Evolutionary conservation across 2,113 vertebrate species (phyloP).

Genomic region (Sebastes fasciatus): DNA sequence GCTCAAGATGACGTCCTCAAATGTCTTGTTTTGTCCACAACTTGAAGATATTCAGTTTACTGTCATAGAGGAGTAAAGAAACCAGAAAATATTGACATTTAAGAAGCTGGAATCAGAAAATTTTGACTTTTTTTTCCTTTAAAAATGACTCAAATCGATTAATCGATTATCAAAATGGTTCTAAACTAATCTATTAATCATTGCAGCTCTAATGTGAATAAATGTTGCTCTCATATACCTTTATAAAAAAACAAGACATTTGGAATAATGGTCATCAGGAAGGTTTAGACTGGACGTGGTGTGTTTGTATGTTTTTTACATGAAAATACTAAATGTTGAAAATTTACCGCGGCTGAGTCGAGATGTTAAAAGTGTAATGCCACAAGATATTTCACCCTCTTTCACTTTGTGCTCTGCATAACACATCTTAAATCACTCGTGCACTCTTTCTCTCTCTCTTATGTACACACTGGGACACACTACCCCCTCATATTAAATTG

Average conservation of each 20-base stretch:
- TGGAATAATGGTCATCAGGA: background rate
- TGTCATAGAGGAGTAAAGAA: no score
- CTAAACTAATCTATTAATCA: no score
- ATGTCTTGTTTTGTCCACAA: no score
- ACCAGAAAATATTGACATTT: no score
- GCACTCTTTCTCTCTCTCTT: background rate
- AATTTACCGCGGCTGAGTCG: background rate
- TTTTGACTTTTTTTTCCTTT: no score
- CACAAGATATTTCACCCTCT: conserved; percentile 40
- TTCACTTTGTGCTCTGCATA: conserved; percentile 19
- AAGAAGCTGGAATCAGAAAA: no score
- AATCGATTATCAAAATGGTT: no score
- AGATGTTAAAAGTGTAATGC: conserved; percentile 34
- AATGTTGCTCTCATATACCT: background rate
- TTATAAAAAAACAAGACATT: background rate
- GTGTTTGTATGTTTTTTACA: background rate
- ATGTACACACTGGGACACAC: conserved; percentile 11
- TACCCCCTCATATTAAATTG: conserved; percentile 35
- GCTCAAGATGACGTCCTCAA: no score
- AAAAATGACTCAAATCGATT: no score
- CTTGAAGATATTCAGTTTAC: no score
- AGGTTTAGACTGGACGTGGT: background rate
- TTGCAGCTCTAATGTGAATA: background rate
- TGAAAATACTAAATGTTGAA: conserved; percentile 17
- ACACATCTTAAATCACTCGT: conserved; percentile 15